Evolutionary conservation across 2,113 vertebrate genomes (phyloP), one percentile per base, ranked within the genome.

Genomic region (Notarius quadriscutis): DNA sequence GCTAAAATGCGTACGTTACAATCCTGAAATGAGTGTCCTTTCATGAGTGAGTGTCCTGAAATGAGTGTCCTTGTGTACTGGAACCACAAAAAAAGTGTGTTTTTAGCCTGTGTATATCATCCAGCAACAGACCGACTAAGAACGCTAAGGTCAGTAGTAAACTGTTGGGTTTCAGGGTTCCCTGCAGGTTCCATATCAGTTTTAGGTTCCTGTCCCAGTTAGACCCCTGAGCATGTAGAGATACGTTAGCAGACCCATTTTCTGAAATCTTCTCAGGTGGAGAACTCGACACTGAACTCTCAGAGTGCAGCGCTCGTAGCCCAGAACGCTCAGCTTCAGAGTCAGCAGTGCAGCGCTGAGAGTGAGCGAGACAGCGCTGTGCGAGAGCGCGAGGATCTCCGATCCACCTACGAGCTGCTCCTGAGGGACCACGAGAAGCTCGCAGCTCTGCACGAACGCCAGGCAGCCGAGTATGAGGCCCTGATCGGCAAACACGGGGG

Each of bases 361-460:
- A 97, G 92, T 41, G 98, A 99, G 92, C 96, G 95, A 0, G 98
- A 99, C 74, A 93, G 93, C 0, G 93, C 96, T 4, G 92, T 97
- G 58, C 97, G 94, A 83, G 97, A 99, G n/a, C 95, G 95, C 9
- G 98, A 99, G 90, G 98, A 99, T 12, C 92, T 99, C 60, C 96
- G 96, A 85, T 93, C 94, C 18, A 93, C 97, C n/a, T 97, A 99
- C 53, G 97, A 99, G 91, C 93, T 97, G 11, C 95, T 99, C 81
- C 94, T 99, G 62, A 96, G 96, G 65, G 98, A 99, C 89, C 97
- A 99, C 51, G 98, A 99, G 91, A 98, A 97, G 87, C 93, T 99
- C 90, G 97, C 98, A 6, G 97, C 96, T 7, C 96, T 99, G 83
- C 97, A 99, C 17, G 98, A 99, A 89, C 95, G 96, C 8, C 98